Evolutionary conservation across 2,797 vertebrate species (phyloP).

Genomic region (Arctocebus calabarensis): DNA sequence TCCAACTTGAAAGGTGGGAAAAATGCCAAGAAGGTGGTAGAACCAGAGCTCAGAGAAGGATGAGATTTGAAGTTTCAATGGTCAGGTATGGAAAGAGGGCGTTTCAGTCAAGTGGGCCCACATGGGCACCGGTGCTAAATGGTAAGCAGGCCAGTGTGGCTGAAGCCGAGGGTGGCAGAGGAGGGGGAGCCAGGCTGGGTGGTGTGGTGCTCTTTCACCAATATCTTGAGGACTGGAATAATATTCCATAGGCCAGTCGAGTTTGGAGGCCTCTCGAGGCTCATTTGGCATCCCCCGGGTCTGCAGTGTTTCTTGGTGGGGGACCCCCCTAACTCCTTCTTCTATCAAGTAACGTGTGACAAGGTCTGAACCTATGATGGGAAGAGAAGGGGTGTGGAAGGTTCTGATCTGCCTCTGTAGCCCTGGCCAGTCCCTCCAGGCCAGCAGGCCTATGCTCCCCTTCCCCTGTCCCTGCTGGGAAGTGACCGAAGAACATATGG

Average conservation of each 20-base stretch:
- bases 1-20: neutral
- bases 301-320: neutral
- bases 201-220: neutral
- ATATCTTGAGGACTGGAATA: fast-evolving
- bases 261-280: neutral
- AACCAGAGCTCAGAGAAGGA: neutral
- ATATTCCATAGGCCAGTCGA: fast-evolving
- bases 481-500: slow-evolving; percentile 24
- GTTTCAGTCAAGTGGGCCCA: neutral
- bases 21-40: neutral
- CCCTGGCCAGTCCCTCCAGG: neutral
- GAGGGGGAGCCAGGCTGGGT: neutral
- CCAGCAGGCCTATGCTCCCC: neutral
- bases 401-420: neutral
- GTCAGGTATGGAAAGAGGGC: neutral
- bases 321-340: neutral
- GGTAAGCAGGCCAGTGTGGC: neutral
- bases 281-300: neutral
- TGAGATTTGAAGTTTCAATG: neutral
- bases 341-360: neutral
- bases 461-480: slow-evolving; percentile 1
- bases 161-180: neutral
- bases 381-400: neutral
- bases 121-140: neutral
- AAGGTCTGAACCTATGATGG: neutral